phyloP scores from a whole-genome alignment of 2,888 invertebrate species.

The Agrotis exclamationis region DNA sequence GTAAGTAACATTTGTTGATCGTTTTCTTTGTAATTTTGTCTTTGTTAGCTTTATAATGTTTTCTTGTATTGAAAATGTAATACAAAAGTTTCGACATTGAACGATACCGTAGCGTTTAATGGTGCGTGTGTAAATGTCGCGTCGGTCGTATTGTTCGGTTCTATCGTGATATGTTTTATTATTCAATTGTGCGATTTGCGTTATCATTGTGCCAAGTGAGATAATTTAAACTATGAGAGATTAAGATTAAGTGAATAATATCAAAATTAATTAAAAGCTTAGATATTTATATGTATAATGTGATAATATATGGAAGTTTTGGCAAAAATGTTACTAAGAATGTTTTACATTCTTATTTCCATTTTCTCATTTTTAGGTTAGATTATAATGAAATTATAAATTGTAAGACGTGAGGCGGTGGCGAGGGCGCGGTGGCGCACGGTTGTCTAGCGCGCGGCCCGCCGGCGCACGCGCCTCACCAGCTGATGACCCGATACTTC shows the following conservation, averaged over 20 bases:
- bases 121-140: slow-evolving; percentile 77
- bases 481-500: slow-evolving; percentile 57
- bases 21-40: slow-evolving; percentile 90
- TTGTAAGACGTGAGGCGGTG: slow-evolving; percentile 59
- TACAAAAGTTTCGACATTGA: slow-evolving; percentile 78
- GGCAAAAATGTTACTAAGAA: slow-evolving; percentile 82
- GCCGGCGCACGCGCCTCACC: slow-evolving; percentile 32
- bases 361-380: slow-evolving; percentile 81
- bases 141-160: slow-evolving; percentile 76
- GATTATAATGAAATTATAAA: slow-evolving; percentile 73
- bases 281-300: slow-evolving; percentile 89
- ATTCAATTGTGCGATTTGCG: slow-evolving; percentile 87
- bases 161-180: slow-evolving; percentile 81
- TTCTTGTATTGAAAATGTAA: slow-evolving; percentile 83
- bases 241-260: slow-evolving; percentile 90
- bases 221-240: slow-evolving; percentile 87
- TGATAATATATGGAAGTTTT: slow-evolving; percentile 91
- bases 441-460: slow-evolving; percentile 12
- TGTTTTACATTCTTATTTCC: slow-evolving; percentile 82
- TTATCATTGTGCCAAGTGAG: slow-evolving; percentile 91
- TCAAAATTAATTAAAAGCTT: slow-evolving; percentile 89
- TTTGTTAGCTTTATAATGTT: slow-evolving; percentile 90
- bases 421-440: slow-evolving; percentile 23
- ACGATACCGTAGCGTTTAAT: slow-evolving; percentile 81
- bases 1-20: slow-evolving; percentile 90